A percentile compares a stretch with the other conserved stretches of the same genome.
Conservation (phyloP, 2,113 vertebrate genomes). For the Chelonoidis abingdonii region DNA sequence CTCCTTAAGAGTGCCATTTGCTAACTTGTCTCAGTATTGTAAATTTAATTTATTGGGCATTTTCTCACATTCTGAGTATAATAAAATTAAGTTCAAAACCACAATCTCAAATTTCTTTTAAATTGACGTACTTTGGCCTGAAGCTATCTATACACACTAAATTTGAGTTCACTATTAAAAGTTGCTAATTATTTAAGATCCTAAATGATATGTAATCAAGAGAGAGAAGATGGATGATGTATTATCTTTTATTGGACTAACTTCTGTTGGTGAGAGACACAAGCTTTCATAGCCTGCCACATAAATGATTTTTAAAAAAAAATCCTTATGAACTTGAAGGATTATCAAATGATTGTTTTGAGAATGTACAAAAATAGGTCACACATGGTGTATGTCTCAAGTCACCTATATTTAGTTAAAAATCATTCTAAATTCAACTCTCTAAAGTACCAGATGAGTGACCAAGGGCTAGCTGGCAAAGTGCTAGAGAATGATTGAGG, state of each 20-base stretch:
- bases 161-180: not conserved
- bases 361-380: not conserved
- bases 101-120: not conserved
- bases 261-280: not conserved
- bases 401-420: not conserved
- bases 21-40: not conserved
- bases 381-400: not conserved
- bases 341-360: not conserved
- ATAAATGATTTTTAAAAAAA: not conserved
- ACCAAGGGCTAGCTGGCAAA: not conserved
- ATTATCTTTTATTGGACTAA: not conserved
- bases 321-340: not conserved
- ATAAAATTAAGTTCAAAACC: not conserved
- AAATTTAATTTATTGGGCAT: not conserved
- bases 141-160: fast-evolving
- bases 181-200: not conserved
- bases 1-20: not conserved
- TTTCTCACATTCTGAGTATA: not conserved
- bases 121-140: not conserved
- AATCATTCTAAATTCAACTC: not conserved
- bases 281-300: not conserved
- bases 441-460: not conserved
- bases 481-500: not conserved
- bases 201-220: not conserved
- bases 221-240: not conserved